Percentiles rank a stretch among this genome's conserved stretches.
Evolutionary conservation across 2,113 vertebrate genomes (phyloP).

Genomic region (Micromys minutus): DNA sequence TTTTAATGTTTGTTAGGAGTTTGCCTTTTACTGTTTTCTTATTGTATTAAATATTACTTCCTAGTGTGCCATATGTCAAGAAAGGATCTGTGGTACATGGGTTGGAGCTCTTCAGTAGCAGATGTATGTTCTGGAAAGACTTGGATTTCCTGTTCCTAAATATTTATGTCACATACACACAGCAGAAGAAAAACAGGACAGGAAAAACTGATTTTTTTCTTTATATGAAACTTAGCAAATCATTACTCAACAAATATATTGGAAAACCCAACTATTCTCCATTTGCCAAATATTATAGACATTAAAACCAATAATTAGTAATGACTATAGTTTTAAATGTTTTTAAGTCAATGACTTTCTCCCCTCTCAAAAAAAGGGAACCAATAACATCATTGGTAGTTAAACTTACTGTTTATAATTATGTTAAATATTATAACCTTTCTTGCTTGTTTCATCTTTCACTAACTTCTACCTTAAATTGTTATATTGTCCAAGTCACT

Average conservation of each 20-base stretch:
- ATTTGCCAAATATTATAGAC: slow-evolving; percentile 39
- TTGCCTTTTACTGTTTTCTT: slow-evolving; percentile 36
- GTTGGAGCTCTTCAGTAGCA: slow-evolving; percentile 55
- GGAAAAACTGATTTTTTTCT: neutral
- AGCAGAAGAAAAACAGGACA: slow-evolving; percentile 33
- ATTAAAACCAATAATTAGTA: slow-evolving; percentile 17
- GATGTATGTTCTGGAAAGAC: neutral
- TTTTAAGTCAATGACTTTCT: neutral
- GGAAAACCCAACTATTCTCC: neutral
- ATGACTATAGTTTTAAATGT: neutral
- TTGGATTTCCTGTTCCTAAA: slow-evolving; percentile 64
- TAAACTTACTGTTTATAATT: neutral
- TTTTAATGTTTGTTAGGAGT: slow-evolving; percentile 60
- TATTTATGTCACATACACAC: slow-evolving; percentile 68
- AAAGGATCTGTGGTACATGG: slow-evolving; percentile 23
- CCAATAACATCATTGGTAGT: neutral
- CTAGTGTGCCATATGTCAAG: slow-evolving; percentile 48
- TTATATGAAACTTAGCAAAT: neutral
- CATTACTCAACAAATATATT: neutral
- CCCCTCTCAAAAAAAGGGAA: neutral
- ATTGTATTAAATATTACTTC: slow-evolving; percentile 51
- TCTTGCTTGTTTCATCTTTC: neutral
- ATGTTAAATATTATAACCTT: neutral
- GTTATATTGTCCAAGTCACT: neutral
- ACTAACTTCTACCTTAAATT: slow-evolving; percentile 20